phyloP scores from a whole-genome alignment of 2,113 vertebrate species.

The Zosterops pallidus region DNA sequence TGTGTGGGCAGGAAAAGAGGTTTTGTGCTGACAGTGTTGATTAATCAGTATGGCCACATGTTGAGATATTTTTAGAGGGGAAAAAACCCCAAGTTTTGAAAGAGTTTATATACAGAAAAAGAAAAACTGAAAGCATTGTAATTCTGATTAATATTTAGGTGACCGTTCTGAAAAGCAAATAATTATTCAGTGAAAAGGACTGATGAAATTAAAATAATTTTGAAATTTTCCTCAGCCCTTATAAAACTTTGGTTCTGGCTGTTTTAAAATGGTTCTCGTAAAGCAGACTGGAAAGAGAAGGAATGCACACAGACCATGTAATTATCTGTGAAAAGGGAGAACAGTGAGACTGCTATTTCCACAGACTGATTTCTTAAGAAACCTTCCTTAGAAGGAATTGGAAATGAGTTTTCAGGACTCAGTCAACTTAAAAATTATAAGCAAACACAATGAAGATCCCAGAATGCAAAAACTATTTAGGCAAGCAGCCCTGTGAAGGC shows the following conservation, averaged over 20 bases:
- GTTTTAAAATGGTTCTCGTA: background rate
- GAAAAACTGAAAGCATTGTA: background rate
- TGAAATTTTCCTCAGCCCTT: background rate
- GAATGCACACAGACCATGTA: background rate
- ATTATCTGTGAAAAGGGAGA: constrained; percentile 6
- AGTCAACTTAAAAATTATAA: background rate
- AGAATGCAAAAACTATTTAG: background rate
- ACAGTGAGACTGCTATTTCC: constrained; percentile 39
- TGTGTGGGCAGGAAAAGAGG: background rate
- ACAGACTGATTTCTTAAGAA: background rate
- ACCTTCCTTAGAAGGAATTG: background rate
- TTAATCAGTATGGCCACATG: background rate
- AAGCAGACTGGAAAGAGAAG: background rate
- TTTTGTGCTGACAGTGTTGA: constrained; percentile 20
- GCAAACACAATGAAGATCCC: background rate
- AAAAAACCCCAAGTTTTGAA: background rate
- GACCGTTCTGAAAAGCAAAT: background rate
- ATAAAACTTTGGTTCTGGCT: background rate
- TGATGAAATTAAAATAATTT: background rate
- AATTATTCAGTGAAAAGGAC: background rate
- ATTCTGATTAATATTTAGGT: background rate
- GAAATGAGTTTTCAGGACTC: background rate
- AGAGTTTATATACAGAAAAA: background rate
- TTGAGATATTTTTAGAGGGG: background rate
- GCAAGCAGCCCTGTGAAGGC: background rate